These are phyloP conservation scores for Carduelis carduelis DNA, from an alignment of 2,797 vertebrate genomes.

Conservation along the genomic window DNA sequence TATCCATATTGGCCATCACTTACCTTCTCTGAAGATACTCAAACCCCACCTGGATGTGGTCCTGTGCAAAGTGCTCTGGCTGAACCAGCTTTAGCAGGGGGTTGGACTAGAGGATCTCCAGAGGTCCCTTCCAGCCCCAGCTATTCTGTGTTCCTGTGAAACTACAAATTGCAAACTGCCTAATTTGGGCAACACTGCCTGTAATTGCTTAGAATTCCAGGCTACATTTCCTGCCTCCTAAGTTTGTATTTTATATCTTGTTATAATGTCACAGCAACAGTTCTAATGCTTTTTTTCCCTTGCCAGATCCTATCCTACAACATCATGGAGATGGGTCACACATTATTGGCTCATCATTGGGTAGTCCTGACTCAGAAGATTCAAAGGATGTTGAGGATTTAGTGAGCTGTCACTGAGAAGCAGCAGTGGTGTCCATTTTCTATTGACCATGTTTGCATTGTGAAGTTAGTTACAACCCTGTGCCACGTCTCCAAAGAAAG, in stretches of 20 bases:
- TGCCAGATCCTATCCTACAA: slow-evolving; percentile 94
- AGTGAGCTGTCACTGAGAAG: slow-evolving; percentile 74
- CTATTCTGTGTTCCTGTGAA: background rate
- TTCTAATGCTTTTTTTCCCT: background rate
- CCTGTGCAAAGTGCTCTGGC: background rate
- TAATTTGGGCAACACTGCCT: background rate
- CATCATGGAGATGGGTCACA: slow-evolving; percentile 88
- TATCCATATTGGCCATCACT: background rate
- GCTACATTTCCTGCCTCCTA: background rate
- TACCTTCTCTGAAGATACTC: background rate
- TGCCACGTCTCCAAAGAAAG: slow-evolving; percentile 62
- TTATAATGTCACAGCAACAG: background rate
- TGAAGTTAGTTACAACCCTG: slow-evolving; percentile 41
- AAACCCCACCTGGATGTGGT: background rate
- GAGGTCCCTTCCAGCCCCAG: background rate
- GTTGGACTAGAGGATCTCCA: background rate
- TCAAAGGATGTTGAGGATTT: slow-evolving; percentile 80
- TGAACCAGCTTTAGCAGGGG: background rate
- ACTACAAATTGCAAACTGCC: background rate
- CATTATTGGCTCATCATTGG: slow-evolving; percentile 71
- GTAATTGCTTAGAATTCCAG: background rate
- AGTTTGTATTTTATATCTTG: background rate
- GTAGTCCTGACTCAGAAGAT: slow-evolving; percentile 76
- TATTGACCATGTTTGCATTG: slow-evolving; percentile 17
- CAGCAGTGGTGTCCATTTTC: background rate